Conservation (phyloP, 2,888 invertebrate species). For the Spilosoma lubricipeda region DNA sequence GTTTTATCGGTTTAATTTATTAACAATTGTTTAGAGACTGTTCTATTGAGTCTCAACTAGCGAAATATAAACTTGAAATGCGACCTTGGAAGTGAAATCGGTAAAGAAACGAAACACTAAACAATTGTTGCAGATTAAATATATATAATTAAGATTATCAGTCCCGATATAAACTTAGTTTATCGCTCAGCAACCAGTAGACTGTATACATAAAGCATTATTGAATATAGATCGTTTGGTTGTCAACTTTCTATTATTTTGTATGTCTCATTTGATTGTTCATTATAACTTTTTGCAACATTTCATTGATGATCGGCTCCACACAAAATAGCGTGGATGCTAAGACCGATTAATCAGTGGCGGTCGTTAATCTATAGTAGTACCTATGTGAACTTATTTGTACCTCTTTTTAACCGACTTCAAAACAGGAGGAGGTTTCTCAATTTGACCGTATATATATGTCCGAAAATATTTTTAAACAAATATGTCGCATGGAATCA, state of each 20-base stretch:
- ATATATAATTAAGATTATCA: background rate
- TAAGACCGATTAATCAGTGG: too few relatives aligned
- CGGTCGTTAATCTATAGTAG: too few relatives aligned
- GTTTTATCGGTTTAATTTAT: background rate
- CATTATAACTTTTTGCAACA: background rate
- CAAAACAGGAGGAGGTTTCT: too few relatives aligned
- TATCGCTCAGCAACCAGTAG: background rate
- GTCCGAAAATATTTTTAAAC: too few relatives aligned
- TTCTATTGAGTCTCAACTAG: background rate
- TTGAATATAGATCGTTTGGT: background rate
- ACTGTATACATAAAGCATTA: background rate
- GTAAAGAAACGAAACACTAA: slow-evolving; percentile 10
- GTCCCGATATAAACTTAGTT: background rate
- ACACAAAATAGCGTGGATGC: too few relatives aligned
- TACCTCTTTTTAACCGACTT: too few relatives aligned
- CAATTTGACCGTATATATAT: too few relatives aligned
- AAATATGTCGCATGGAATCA: too few relatives aligned
- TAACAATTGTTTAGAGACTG: background rate
- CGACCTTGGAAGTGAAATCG: slow-evolving; percentile 24
- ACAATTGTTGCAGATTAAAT: slow-evolving; percentile 1
- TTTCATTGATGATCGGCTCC: too few relatives aligned
- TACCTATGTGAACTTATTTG: too few relatives aligned
- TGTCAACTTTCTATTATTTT: background rate
- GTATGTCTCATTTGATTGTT: background rate
- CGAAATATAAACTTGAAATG: slow-evolving; percentile 18